Percentiles rank a stretch among this genome's conserved stretches.
phyloP scores from a whole-genome alignment of 2,888 invertebrate genomes.

The Drosophila kuntzei region DNA sequence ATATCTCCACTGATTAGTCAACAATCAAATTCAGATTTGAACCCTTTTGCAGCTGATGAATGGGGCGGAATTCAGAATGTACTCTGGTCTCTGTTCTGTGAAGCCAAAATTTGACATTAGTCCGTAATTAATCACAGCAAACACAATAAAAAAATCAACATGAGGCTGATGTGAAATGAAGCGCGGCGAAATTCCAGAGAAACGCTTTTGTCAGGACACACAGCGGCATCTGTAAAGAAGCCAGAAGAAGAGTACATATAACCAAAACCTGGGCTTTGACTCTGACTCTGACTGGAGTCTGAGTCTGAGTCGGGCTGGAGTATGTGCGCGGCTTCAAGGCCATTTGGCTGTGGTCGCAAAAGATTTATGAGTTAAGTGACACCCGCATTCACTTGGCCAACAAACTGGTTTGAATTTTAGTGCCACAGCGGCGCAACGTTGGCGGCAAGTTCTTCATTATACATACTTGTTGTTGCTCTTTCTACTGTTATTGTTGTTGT shows the following conservation, averaged over 20 bases:
- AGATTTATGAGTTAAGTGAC: conserved; percentile 78
- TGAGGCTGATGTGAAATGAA: conserved; percentile 43
- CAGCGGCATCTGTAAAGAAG: conserved; percentile 40
- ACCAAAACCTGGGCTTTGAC: conserved; percentile 3
- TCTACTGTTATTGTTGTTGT: conserved; percentile 19
- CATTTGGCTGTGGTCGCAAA: conserved; percentile 44
- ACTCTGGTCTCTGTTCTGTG: not conserved
- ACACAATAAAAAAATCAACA: conserved; percentile 36
- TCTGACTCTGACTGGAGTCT: conserved; percentile 1
- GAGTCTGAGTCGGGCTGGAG: conserved; percentile 2
- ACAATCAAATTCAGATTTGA: conserved; percentile 9
- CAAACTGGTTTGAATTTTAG: conserved; percentile 66
- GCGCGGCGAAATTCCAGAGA: conserved; percentile 48
- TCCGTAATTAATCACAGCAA: conserved; percentile 65
- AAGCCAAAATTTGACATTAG: conserved; percentile 59
- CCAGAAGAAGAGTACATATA: conserved; percentile 1
- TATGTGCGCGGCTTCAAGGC: conserved; percentile 54
- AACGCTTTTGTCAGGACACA: conserved; percentile 63
- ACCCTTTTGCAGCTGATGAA: conserved; percentile 27
- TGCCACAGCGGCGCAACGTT: conserved; percentile 28
- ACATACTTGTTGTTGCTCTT: too few species aligned
- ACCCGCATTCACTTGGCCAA: conserved; percentile 68
- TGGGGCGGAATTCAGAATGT: conserved; percentile 3
- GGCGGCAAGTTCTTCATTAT: conserved; percentile 58
- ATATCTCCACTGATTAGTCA: conserved; percentile 41